Base-by-base conservation (phyloP, 2,888 invertebrate species). In the Stomorhina lunata region DNA sequence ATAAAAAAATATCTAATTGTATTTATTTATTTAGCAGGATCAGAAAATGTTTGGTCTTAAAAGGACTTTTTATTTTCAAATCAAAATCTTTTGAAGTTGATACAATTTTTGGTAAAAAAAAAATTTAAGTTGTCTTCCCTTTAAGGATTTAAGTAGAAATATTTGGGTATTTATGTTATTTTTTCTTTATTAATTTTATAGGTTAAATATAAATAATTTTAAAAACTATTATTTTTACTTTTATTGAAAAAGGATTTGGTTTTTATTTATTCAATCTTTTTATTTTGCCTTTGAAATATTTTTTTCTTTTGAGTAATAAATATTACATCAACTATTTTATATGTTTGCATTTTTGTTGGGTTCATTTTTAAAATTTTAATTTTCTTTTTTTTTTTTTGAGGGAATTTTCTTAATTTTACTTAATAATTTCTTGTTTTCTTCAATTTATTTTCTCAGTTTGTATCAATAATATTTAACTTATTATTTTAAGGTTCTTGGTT, bases 281-380 rank as follows among this genome's bases (percentile, higher is more conserved):
- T 43, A 9, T 2, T 17, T 43, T 17, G n/a, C n/a, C n/a, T n/a
- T n/a, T n/a, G n/a, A n/a, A n/a, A n/a, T n/a, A 59, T 20, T 55
- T 53, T 25, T 55, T 43, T 55, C 2, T 27, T 71, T 63, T 15
- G 53, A 43, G 69, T 71, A 82, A 69, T 59, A 57, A 55, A 73
- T 81, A 73, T 81, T 81, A 81, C 81, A 68, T 78, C 68, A 76
- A 76, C 68, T 79, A 75, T 77, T 76, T n/a, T 37, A 27, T 65
- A 50, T 61, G 9, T 61, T 71, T 63, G 48, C 34, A 7, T 72
- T 55, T 79, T 69, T 59, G 20, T 77, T 59, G 40, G 12, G 32
- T 66, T 72, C 63, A 68, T 65, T 73, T 29, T 69, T 10, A 20
- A 69, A 55, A 29, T 68, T 65, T 29, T 65, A 4, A 45, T 61